Conservation (phyloP, 2,888 invertebrate species). For the Leptopterna dolabrata region DNA sequence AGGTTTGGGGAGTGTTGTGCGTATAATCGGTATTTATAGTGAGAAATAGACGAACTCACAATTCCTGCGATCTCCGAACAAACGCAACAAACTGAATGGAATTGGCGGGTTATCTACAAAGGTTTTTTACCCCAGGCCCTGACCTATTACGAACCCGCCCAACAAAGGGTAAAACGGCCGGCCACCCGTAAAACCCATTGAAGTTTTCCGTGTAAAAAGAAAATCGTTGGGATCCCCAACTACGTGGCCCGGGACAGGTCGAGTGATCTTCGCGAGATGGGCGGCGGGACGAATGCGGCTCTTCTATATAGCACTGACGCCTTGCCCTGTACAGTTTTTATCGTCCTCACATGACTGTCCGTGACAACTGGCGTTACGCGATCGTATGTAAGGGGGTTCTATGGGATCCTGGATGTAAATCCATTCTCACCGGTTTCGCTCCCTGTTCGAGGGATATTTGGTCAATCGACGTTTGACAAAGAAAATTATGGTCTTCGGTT, state of each 20-base stretch:
- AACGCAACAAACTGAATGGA: neutral
- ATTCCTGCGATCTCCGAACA: neutral
- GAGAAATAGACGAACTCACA: no score
- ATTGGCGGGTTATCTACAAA: neutral
- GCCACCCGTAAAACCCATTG: neutral
- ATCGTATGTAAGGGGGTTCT: neutral
- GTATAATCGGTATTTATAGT: neutral
- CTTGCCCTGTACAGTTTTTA: neutral
- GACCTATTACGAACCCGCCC: neutral
- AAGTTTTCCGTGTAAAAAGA: neutral
- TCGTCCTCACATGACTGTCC: neutral
- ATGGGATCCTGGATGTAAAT: neutral
- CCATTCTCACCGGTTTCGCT: constrained; percentile 3
- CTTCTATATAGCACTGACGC: neutral
- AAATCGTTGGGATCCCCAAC: neutral
- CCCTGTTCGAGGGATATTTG: neutral
- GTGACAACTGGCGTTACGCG: neutral
- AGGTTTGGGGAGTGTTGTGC: neutral
- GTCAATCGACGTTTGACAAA: constrained; percentile 1
- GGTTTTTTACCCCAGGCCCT: neutral
- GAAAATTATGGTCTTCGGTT: neutral
- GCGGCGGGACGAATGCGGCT: neutral
- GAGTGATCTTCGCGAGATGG: neutral
- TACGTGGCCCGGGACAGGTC: neutral
- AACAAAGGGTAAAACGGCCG: neutral